These are phyloP conservation scores for Leptinotarsa juncta DNA, from an alignment of 2,888 invertebrate species.

Conservation along the genomic window DNA sequence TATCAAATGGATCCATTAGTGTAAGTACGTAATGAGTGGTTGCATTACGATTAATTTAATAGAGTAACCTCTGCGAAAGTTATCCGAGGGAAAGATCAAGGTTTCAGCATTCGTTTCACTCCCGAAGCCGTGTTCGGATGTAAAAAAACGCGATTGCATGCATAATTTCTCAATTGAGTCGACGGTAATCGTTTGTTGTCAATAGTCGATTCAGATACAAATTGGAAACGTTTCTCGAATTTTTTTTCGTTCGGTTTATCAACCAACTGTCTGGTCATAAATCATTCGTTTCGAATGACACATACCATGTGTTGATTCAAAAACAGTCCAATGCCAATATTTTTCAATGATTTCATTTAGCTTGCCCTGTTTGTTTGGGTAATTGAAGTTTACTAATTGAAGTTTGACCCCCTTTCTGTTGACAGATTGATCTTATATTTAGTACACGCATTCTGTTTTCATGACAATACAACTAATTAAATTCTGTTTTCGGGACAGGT, in stretches of 20 bases:
- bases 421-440: no score
- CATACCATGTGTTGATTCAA: no score
- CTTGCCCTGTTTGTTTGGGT: no score
- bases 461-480: no score
- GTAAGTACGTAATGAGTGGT: slow-evolving; percentile 25
- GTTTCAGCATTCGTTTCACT: slow-evolving; percentile 11
- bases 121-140: not conserved
- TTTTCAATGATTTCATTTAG: no score
- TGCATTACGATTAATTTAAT: slow-evolving; percentile 17
- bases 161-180: not conserved
- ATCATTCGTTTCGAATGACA: not conserved
- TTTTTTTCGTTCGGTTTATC: not conserved
- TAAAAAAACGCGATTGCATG: not conserved
- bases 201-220: not conserved
- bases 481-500: no score
- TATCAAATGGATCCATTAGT: slow-evolving; percentile 20
- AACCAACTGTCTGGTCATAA: not conserved
- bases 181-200: slow-evolving; percentile 1
- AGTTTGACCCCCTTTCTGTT: no score
- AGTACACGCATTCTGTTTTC: no score
- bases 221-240: not conserved
- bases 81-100: slow-evolving; percentile 9
- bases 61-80: not conserved
- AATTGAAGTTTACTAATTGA: no score
- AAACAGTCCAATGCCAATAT: no score